Base-by-base conservation (phyloP, 2,113 vertebrate species). In the Hippopotamus amphibius region DNA sequence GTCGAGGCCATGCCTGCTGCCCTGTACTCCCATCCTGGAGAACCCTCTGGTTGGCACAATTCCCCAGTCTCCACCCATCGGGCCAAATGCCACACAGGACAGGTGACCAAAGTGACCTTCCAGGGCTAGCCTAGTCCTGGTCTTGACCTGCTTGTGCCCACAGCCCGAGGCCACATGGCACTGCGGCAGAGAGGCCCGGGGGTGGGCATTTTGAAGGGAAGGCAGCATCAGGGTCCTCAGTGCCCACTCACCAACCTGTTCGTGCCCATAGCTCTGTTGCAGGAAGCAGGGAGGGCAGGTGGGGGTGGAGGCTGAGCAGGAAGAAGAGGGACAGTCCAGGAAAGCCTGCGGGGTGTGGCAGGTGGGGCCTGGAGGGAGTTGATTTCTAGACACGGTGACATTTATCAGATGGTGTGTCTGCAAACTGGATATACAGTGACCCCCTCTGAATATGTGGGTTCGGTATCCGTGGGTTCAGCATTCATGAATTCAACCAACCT, bases 391-490 rank as follows among this genome's bases (percentile, higher is more conserved):
- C 2, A 15, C 13, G 14, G 30, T 0, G 28, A 26, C 76, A 26
- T 14, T 28, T 17, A 46, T 63, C 72, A 59, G 1, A 37, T 0
- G 9, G 26, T 41, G 30, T 11, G 15, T 12, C 21, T 53, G 68
- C 37, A 11, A 22, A 26, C n/a, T 61, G 41, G 43, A 8, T 15
- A 1, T 3, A 50, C 21, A 33, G 33, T 2, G n/a, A 69, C 17
- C 17, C n/a, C 12, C 37, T 57, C 55, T 17, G 16, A 5, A 21
- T 57, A 16, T 3, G 19, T 7, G 55, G 55, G 55, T 57, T 57
- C n/a, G 3, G 21, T 15, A 37, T 80, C n/a, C 0, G 2, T 0
- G 7, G n/a, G 22, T 24, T 57, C 22, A 37, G 33, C 11, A n/a
- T 12, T 19, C 53, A 10, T 19, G 50, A 22, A 79, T 79, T 79